Evolutionary conservation across 2,888 invertebrate species (phyloP).

Genomic region (Drosophila ustulata): DNA sequence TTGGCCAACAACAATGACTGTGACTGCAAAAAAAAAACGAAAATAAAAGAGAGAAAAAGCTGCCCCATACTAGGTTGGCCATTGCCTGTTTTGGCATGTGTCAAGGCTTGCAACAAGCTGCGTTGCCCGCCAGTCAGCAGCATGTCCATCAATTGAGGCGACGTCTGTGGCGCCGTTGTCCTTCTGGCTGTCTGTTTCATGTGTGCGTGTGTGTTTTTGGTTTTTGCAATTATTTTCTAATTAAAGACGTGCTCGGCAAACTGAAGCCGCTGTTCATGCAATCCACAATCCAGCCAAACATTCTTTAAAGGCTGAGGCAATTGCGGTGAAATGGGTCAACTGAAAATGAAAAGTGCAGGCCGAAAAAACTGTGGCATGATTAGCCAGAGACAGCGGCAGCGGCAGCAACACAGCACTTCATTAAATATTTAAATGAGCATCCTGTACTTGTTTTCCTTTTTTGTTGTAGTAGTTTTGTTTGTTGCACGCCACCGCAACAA

Average conservation of each 20-base stretch:
- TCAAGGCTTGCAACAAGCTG: conserved; percentile 72
- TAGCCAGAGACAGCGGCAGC: conserved; percentile 51
- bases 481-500: conserved; percentile 56
- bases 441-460: conserved; percentile 62
- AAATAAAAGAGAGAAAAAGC: conserved; percentile 35
- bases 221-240: conserved; percentile 83
- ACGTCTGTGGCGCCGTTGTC: conserved; percentile 69
- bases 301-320: conserved; percentile 10
- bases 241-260: conserved; percentile 82
- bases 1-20: conserved; percentile 18
- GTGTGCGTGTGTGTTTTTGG: conserved; percentile 32
- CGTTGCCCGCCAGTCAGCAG: conserved; percentile 59
- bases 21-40: not conserved
- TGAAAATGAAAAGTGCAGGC: conserved; percentile 60
- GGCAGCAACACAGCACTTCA: conserved; percentile 76
- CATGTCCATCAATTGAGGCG: conserved; percentile 76
- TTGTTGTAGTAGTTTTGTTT: conserved; percentile 10
- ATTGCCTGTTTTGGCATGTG: conserved; percentile 81
- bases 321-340: conserved; percentile 69
- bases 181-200: conserved; percentile 19
- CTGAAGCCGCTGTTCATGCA: conserved; percentile 24
- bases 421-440: conserved; percentile 82
- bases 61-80: conserved; percentile 58
- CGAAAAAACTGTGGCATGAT: conserved; percentile 68
- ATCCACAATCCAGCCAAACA: conserved; percentile 15